Percentiles rank a stretch among this genome's conserved stretches.
Evolutionary conservation across 2,797 vertebrate genomes (phyloP).

Genomic region (Leptatherina wallacei): DNA sequence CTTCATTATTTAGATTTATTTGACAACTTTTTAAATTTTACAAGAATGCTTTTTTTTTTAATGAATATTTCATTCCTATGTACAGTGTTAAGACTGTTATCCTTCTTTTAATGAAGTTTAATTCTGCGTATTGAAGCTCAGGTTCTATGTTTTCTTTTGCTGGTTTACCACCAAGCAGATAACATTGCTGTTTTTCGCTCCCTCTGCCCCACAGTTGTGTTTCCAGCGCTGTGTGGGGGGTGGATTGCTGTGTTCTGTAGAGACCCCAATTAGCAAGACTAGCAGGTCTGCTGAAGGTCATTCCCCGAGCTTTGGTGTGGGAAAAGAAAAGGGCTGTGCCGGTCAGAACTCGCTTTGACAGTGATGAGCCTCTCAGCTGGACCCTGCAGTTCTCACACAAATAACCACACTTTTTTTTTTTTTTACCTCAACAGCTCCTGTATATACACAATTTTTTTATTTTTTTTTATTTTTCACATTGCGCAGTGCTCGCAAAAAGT

Average conservation of each 20-base stretch:
- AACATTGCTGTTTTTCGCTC: constrained; percentile 32
- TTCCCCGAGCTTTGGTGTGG: constrained; percentile 67
- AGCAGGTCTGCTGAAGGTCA: constrained; percentile 74
- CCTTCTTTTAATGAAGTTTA: constrained; percentile 4
- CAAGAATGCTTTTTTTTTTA: too few species aligned
- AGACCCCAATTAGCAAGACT: constrained; percentile 79
- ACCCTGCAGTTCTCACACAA: constrained; percentile 43
- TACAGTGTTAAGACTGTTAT: not conserved
- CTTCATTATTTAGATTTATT: not conserved
- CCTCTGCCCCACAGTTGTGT: constrained; percentile 28
- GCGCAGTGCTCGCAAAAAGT: constrained; percentile 43
- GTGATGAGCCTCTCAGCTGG: constrained; percentile 37
- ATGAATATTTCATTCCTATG: too few species aligned
- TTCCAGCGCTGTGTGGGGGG: constrained; percentile 30
- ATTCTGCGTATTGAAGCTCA: constrained; percentile 14
- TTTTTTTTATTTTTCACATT: constrained; percentile 37
- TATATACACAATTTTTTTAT: constrained; percentile 45
- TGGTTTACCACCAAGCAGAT: constrained; percentile 25
- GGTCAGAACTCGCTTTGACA: constrained; percentile 38
- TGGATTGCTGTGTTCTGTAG: constrained; percentile 56
- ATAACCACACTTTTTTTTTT: constrained; percentile 14
- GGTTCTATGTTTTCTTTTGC: constrained; percentile 22
- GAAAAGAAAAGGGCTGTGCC: constrained; percentile 50
- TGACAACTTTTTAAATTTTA: too few species aligned
- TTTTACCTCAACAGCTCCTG: constrained; percentile 40